Percentiles rank a stretch among this genome's conserved stretches.
Conservation (phyloP, 2,797 vertebrate species). For the Scolopax bukidnonensis region DNA sequence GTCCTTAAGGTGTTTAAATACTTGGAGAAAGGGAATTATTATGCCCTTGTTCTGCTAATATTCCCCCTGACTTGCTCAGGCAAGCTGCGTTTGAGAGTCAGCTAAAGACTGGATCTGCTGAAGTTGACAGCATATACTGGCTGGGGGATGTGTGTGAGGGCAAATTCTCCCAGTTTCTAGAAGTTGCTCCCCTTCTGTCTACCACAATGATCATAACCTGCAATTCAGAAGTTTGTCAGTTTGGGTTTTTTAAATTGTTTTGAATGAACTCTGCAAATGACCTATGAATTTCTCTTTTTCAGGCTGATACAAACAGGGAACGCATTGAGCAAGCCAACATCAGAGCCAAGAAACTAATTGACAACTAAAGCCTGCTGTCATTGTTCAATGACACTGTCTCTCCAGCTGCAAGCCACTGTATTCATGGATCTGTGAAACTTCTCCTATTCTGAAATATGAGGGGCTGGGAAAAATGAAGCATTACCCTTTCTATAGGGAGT, state of each 20-base stretch:
- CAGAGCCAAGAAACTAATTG: constrained; percentile 94
- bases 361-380: constrained; percentile 77
- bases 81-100: background rate
- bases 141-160: no score
- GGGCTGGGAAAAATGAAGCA: constrained; percentile 48
- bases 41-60: background rate
- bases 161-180: background rate
- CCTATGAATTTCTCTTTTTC: constrained; percentile 51
- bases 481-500: constrained; percentile 26
- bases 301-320: constrained; percentile 91
- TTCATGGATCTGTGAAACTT: constrained; percentile 48
- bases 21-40: background rate
- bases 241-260: background rate
- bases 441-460: constrained; percentile 44
- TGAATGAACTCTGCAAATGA: background rate
- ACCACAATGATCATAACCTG: background rate
- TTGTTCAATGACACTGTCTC: constrained; percentile 11
- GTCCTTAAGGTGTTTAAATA: background rate
- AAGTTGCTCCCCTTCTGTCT: background rate
- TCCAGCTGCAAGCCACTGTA: constrained; percentile 48
- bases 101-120: background rate
- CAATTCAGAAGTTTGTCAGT: background rate
- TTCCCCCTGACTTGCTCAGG: background rate
- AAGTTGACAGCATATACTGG: background rate
- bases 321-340: constrained; percentile 91